A percentile compares a stretch with the other conserved stretches of the same genome.
These are phyloP conservation scores for Malacosoma neustria DNA, from an alignment of 2,888 invertebrate genomes.

Conservation along the genomic window DNA sequence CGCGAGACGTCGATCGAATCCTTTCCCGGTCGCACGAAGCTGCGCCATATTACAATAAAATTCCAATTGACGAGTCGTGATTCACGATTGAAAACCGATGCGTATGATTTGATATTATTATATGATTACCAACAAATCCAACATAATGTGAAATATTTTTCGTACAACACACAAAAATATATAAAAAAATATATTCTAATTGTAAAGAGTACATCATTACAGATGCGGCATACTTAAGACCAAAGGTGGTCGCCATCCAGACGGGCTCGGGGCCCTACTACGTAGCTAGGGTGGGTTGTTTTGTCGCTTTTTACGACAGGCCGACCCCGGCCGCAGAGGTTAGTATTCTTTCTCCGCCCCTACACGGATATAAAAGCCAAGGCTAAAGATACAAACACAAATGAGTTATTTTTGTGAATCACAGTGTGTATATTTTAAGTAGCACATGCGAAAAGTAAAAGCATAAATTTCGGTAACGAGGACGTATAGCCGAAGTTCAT, in stretches of 20 bases:
- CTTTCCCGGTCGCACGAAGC: conserved; percentile 33
- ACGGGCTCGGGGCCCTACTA: too few species aligned
- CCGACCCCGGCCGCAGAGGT: too few species aligned
- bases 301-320: too few species aligned
- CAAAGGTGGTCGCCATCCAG: too few species aligned
- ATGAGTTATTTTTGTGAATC: conserved; percentile 10
- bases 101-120: conserved; percentile 32
- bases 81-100: conserved; percentile 47
- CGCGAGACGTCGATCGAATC: conserved; percentile 1
- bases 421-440: conserved; percentile 5
- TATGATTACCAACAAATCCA: too few species aligned
- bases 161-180: too few species aligned
- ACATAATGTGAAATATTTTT: too few species aligned
- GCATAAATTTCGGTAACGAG: conserved; percentile 38
- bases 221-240: too few species aligned
- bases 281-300: too few species aligned
- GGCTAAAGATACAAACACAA: neutral
- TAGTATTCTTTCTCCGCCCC: neutral
- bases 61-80: conserved; percentile 56
- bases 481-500: conserved; percentile 34
- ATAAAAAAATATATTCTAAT: too few species aligned
- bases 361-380: neutral
- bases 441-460: conserved; percentile 24
- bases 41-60: conserved; percentile 53
- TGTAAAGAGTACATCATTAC: too few species aligned